A percentile compares a stretch with the other conserved stretches of the same genome.
Conservation (phyloP, 2,888 invertebrate species). For the Idaea straminata region DNA sequence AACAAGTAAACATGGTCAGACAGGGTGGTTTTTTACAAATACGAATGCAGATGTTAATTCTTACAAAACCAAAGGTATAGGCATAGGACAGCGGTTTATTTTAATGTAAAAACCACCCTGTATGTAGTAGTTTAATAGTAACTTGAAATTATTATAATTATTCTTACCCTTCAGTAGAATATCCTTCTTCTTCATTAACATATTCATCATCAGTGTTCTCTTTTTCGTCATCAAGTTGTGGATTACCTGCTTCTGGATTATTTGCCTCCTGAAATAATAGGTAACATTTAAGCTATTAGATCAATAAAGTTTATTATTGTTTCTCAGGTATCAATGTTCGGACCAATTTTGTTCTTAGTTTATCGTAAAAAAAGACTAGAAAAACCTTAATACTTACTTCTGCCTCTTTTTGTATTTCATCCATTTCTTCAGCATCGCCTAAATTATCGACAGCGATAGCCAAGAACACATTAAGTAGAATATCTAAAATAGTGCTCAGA, state of each 20-base stretch:
- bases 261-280: constrained; percentile 47
- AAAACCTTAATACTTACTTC: constrained; percentile 67
- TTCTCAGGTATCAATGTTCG: neutral
- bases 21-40: too few relatives aligned
- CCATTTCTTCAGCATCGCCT: constrained; percentile 98
- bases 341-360: neutral
- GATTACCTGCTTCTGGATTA: constrained; percentile 66
- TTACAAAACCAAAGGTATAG: too few relatives aligned
- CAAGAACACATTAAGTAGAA: constrained; percentile 99
- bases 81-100: too few relatives aligned
- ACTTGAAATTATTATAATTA: neutral
- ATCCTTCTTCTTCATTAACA: constrained; percentile 83
- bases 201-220: constrained; percentile 83
- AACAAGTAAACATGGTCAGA: too few relatives aligned
- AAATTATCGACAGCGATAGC: constrained; percentile 99
- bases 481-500: constrained; percentile 82
- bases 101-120: too few relatives aligned
- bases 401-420: constrained; percentile 95
- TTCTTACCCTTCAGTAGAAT: constrained; percentile 82
- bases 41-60: too few relatives aligned
- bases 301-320: neutral
- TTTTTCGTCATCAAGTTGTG: constrained; percentile 76
- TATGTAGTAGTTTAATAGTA: neutral
- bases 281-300: constrained; percentile 2
- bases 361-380: neutral